These are phyloP conservation scores for Mungos mungo DNA, from an alignment of 2,113 vertebrate genomes.

Conservation along the genomic window DNA sequence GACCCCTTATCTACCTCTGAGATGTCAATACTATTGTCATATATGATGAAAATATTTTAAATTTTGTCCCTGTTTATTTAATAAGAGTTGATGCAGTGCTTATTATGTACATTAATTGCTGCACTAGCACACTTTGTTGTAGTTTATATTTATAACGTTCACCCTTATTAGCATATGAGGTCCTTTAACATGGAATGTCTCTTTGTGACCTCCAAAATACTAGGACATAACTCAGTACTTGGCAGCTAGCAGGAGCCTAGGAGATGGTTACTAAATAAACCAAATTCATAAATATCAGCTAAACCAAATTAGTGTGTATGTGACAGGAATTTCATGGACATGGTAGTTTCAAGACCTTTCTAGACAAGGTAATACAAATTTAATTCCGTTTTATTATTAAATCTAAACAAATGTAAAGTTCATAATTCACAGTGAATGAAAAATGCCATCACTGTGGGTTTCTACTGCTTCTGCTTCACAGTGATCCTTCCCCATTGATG, in stretches of 20 bases:
- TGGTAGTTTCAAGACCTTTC: background rate
- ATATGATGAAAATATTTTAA: background rate
- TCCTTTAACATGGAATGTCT: background rate
- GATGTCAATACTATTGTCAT: background rate
- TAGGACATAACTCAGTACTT: background rate
- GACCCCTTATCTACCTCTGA: background rate
- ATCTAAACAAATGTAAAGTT: conserved; percentile 43
- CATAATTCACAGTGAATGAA: background rate
- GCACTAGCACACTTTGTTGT: fast-evolving
- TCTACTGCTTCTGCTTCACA: conserved; percentile 48
- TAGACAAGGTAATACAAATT: background rate
- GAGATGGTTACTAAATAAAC: background rate
- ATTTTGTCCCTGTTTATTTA: background rate
- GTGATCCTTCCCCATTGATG: conserved; percentile 58
- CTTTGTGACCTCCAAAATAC: background rate
- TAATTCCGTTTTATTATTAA: conserved; percentile 36
- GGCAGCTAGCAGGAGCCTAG: background rate
- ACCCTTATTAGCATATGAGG: background rate
- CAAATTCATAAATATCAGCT: background rate
- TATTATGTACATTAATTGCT: background rate
- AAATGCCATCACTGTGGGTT: conserved; percentile 39
- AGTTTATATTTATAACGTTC: background rate
- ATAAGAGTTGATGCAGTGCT: background rate
- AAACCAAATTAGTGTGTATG: background rate
- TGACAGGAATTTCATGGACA: background rate